Evolutionary conservation across 2,797 vertebrate species (phyloP).

Genomic region (Sciurus carolinensis): DNA sequence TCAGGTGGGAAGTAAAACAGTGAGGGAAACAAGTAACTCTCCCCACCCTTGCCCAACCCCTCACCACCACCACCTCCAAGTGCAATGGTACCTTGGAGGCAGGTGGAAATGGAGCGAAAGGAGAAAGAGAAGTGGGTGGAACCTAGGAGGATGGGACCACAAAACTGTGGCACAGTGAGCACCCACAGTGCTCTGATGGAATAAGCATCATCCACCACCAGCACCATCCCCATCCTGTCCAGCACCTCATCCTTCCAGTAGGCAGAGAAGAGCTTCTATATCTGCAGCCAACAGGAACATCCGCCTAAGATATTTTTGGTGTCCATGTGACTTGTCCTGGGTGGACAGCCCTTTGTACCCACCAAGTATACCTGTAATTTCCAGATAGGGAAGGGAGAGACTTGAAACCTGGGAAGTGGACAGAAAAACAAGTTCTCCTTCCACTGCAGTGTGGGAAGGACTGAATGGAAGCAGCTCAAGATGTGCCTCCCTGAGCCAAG

Average conservation of each 20-base stretch:
- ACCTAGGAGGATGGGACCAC: neutral
- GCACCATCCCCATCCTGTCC: neutral
- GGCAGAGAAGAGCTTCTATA: neutral
- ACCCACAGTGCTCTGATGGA: neutral
- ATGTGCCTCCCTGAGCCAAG: neutral
- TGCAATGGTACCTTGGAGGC: neutral
- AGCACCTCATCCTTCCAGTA: neutral
- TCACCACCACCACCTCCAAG: neutral
- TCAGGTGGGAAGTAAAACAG: neutral
- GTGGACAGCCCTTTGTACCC: neutral
- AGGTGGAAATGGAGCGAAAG: neutral
- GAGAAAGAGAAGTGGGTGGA: neutral
- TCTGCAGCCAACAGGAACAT: neutral
- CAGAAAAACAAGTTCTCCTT: neutral
- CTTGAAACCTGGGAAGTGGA: neutral
- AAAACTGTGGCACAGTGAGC: neutral
- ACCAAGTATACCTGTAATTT: neutral
- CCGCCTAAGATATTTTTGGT: neutral
- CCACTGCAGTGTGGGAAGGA: neutral
- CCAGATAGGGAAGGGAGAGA: neutral
- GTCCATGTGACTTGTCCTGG: neutral
- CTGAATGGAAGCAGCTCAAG: neutral
- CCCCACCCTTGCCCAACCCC: neutral
- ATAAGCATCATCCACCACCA: neutral
- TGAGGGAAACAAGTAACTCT: neutral